Conservation (phyloP, 2,113 vertebrate genomes). For the Oreocharis arfaki region DNA sequence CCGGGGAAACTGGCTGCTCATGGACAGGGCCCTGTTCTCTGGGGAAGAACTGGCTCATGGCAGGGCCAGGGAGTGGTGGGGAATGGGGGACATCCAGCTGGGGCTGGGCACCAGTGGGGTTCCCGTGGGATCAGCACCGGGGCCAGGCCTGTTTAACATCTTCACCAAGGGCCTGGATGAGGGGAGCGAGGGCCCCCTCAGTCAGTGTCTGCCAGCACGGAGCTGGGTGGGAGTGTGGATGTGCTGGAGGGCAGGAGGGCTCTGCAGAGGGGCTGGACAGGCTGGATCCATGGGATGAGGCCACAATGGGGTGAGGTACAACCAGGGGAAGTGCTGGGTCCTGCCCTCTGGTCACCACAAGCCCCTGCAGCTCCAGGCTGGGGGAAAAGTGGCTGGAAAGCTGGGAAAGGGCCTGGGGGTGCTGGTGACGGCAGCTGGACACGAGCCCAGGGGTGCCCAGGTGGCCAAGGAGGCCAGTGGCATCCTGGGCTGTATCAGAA, state of each 20-base stretch:
- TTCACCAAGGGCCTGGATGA: background rate
- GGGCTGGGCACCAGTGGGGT: background rate
- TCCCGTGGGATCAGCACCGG: background rate
- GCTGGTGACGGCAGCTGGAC: background rate
- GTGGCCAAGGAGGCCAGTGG: background rate
- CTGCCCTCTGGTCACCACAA: background rate
- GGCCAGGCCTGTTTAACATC: no score
- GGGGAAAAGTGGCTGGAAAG: no score
- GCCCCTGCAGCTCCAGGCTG: background rate
- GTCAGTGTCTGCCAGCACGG: no score
- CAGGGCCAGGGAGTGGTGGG: background rate
- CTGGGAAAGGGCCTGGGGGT: background rate
- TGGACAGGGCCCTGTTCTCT: no score
- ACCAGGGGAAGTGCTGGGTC: accelerated
- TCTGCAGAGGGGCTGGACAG: background rate
- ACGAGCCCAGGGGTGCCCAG: background rate
- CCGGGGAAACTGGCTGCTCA: background rate
- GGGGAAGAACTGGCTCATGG: background rate
- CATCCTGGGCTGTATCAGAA: background rate
- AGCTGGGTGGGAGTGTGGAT: background rate
- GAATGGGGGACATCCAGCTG: background rate
- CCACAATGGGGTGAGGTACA: background rate
- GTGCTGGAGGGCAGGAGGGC: background rate
- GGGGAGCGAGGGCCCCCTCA: accelerated
- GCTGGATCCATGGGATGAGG: background rate